Evolutionary conservation across 2,888 invertebrate genomes (phyloP).

Genomic region (Apodemia mormo): DNA sequence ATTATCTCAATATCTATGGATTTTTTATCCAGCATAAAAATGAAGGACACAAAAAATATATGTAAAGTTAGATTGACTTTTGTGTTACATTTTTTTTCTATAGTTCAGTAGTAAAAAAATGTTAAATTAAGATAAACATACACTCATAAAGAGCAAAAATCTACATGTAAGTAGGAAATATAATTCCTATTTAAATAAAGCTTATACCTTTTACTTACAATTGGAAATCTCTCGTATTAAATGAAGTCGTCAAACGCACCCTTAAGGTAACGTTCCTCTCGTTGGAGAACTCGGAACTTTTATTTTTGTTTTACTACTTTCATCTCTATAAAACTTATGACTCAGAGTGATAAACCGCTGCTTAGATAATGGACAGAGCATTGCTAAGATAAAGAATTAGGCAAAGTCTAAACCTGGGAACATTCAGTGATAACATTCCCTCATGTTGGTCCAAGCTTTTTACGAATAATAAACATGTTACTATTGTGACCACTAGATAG

Average conservation of each 20-base stretch:
- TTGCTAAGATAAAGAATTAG: not conserved
- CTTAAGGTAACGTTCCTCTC: not conserved
- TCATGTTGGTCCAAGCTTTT: too few species aligned
- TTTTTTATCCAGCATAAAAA: too few species aligned
- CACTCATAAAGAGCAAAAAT: too few species aligned
- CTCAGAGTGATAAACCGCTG: not conserved
- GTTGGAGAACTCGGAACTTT: not conserved
- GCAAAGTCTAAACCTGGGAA: not conserved
- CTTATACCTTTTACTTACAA: constrained; percentile 11
- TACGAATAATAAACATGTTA: too few species aligned
- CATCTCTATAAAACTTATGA: not conserved
- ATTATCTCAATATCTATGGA: too few species aligned
- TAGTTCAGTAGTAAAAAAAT: too few species aligned
- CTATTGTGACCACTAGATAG: too few species aligned
- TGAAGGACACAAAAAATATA: too few species aligned
- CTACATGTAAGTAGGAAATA: not conserved
- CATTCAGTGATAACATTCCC: not conserved
- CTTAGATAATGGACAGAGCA: not conserved
- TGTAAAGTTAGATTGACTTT: too few species aligned
- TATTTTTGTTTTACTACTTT: constrained; percentile 1
- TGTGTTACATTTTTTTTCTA: too few species aligned
- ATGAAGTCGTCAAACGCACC: constrained; percentile 10
- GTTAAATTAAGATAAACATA: too few species aligned
- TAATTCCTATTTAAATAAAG: not conserved
- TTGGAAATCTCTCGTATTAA: constrained; percentile 1